Evolutionary conservation across 2,797 vertebrate species (phyloP).

Genomic region (Lacerta viridis): DNA sequence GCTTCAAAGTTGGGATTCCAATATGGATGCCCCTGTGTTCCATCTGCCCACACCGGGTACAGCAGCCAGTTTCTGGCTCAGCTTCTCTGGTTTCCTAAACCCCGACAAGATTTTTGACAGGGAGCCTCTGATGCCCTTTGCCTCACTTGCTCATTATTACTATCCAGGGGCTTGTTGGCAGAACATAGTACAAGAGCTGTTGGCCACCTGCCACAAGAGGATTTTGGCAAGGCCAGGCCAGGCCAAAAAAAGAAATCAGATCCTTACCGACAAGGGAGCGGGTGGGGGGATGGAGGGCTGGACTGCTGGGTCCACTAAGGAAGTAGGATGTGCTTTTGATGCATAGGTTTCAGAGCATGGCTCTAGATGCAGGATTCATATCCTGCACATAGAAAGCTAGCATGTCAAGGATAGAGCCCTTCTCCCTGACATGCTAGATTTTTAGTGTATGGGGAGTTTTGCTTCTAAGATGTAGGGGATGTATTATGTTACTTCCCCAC

Average conservation of each 20-base stretch:
- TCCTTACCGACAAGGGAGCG: background rate
- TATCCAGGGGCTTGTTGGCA: conserved; percentile 26
- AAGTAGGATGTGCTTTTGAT: background rate
- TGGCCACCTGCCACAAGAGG: background rate
- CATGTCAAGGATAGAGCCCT: too few species aligned
- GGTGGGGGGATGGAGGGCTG: too few species aligned
- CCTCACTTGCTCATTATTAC: background rate
- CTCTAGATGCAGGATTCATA: background rate
- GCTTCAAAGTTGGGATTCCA: background rate
- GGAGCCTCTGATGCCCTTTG: background rate
- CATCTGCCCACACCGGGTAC: background rate
- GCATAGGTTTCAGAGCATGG: background rate
- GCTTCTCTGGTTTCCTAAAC: background rate
- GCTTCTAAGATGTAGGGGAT: background rate
- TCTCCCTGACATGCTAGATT: background rate
- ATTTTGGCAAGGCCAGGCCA: background rate
- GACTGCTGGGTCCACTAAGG: background rate
- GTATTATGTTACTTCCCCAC: background rate
- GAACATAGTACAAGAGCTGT: background rate
- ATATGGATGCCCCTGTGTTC: background rate
- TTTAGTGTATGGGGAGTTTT: background rate
- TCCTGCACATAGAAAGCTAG: background rate
- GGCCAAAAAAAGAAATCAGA: background rate
- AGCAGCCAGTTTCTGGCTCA: too few species aligned
- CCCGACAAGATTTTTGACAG: background rate